Evolutionary conservation across 1,140 invertebrate species (phyloP).

Genomic region (Zaprionus tsacasi): DNA sequence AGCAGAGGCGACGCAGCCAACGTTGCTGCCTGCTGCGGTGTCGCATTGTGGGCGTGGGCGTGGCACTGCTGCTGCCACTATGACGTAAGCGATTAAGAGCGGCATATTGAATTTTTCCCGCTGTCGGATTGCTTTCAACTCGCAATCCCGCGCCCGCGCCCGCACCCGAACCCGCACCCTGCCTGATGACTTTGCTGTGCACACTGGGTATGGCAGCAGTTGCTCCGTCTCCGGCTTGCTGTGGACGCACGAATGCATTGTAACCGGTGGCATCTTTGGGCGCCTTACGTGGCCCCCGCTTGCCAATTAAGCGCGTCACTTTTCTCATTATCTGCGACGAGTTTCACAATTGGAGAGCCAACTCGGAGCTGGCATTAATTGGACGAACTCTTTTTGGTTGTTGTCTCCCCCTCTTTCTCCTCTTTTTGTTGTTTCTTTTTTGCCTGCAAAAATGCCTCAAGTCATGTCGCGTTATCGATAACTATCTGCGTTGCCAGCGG

Average conservation of each 20-base stretch:
- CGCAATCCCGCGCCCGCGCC: not conserved
- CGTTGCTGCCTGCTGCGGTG: constrained; percentile 21
- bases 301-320: constrained; percentile 75
- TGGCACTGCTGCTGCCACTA: constrained; percentile 32
- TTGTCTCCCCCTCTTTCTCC: not conserved
- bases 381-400: constrained; percentile 28
- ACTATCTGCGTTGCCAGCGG: constrained; percentile 30
- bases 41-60: constrained; percentile 16
- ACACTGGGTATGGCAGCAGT: constrained; percentile 43
- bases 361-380: constrained; percentile 57
- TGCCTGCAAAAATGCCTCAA: not conserved
- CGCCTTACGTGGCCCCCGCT: constrained; percentile 37
- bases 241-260: constrained; percentile 52
- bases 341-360: constrained; percentile 58
- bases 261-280: constrained; percentile 56
- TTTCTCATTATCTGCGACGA: constrained; percentile 57
- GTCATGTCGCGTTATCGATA: not conserved
- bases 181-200: constrained; percentile 49
- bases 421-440: not conserved
- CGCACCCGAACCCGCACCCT: constrained; percentile 7
- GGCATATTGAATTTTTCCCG: constrained; percentile 75
- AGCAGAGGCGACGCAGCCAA: constrained; percentile 21
- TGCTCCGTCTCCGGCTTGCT: not conserved
- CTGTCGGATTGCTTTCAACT: constrained; percentile 37
- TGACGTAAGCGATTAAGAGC: constrained; percentile 74